Conservation (phyloP, 2,113 vertebrate genomes). For the Muntiacus muntjak region DNA sequence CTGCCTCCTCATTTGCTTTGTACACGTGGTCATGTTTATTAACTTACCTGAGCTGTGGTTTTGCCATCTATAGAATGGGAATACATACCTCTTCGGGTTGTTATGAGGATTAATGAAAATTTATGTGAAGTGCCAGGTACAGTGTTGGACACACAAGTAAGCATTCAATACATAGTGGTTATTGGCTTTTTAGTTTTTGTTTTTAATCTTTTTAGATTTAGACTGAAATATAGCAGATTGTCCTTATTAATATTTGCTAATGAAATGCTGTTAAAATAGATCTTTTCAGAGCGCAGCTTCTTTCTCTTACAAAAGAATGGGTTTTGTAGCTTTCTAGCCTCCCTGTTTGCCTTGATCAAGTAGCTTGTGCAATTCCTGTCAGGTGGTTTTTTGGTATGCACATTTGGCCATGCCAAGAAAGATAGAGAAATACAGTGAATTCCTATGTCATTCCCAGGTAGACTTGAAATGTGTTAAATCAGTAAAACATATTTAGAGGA, state of each 20-base stretch:
- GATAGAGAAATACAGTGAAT: background rate
- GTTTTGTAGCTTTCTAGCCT: background rate
- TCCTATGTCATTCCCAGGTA: background rate
- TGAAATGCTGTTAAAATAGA: conserved; percentile 37
- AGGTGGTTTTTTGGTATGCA: conserved; percentile 54
- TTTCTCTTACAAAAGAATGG: conserved; percentile 13
- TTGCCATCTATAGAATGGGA: background rate
- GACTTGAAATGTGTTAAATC: background rate
- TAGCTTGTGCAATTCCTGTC: background rate
- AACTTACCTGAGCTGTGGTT: background rate
- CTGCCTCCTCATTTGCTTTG: background rate
- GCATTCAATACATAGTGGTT: conserved; percentile 12
- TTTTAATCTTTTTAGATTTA: conserved; percentile 34
- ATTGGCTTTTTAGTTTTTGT: conserved; percentile 36
- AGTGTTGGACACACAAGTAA: conserved; percentile 13
- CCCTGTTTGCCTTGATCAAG: background rate
- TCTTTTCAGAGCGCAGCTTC: conserved; percentile 42
- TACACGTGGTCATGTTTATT: background rate
- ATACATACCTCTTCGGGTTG: background rate
- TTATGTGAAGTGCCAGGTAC: background rate
- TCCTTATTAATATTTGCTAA: conserved; percentile 31
- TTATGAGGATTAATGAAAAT: conserved; percentile 40
- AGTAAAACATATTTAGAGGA: conserved; percentile 9
- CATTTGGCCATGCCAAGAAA: conserved; percentile 74
- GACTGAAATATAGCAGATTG: background rate